Base-by-base conservation (phyloP, 2,888 invertebrate genomes). In the Copidosoma aretas region DNA sequence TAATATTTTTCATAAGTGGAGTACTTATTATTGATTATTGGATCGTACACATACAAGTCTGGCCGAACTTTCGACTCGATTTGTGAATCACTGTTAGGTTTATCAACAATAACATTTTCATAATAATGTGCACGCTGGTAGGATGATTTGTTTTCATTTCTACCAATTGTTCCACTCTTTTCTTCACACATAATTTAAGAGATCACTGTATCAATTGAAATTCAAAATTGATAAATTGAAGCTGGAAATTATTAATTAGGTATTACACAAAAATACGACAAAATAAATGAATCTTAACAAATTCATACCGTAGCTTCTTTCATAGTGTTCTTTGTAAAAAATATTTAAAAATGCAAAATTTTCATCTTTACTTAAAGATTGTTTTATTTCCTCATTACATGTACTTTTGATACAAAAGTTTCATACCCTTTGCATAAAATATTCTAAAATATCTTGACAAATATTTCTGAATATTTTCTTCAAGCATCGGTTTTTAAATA, bases 41-140 rank as follows among this genome's bases (percentile, higher is more conserved):
- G 68, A 60, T 71, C 68, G 22, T 63, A 63, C 56, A 58, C 5
- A 39, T 65, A 63, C 17, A 71, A 63, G 51, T 68, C 68, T 32
- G 65, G 63, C n/a, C 64, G 59, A 21, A 41, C 5, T 52, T 32
- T 61, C 24, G 14, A 3, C 39, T 43, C 61, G 43, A 21, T 51
- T 21, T 15, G n/a, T 5, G 51, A 12, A 19, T 46, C n/a, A n/a
- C 25, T 17, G 21, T 32, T 51, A 1, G n/a, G 57, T 14, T 49
- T 21, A 51, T n/a, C 49, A 39, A 62, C 17, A 12, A 21, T 54
- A 21, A 57, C 14, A 22, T 67, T 49, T 57, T 64, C 24, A n/a
- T 57, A 67, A 39, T 64, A 64, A 61, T 67, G 64, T 1, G 67
- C 59, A 12, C 49, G 39, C 15, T 67, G 52, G 46, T 64, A 67